Evolutionary conservation across 2,797 vertebrate species (phyloP), one percentile per base, ranked within the genome.

Genomic region (Hephaestus fuliginosus): DNA sequence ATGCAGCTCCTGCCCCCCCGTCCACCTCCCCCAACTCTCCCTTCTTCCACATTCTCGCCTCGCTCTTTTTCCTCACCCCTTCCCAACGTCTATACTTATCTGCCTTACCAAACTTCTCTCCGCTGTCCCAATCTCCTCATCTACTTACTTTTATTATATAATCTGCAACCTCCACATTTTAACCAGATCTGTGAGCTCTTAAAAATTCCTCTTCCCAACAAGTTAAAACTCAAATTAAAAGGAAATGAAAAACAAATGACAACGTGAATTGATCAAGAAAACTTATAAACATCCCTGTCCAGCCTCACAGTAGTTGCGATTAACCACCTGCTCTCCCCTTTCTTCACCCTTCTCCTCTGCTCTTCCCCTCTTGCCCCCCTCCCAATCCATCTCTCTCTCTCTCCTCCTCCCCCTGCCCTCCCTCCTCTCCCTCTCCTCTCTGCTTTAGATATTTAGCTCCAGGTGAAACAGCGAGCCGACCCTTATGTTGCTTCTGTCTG

Each of bases 391-490:
- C 55, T 65, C 66, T 44, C 28, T n/a, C 43, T 44, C 41, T 25
- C 63, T 51, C 52, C 39, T 63, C 56, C 70, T 17, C 22, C 44
- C 33, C 61, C 51, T 28, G 69, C 70, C 76, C 61, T n/a, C 56
- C 79, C 62, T 63, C 91, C 92, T 92, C 94, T 93, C 67, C 77
- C 60, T 66, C 67, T 43, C 49, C 49, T 74, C 64, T 56, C 66
- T 64, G 79, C 81, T 89, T 91, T 83, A 93, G 94, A 95, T 95
- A 94, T 96, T 96, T 97, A 94, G 97, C 97, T 97, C 88, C 97
- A 97, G 97, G 97, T 97, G 94, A 95, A 96, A 96, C 95, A 95
- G 93, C 89, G 91, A 96, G 94, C 94, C 90, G 93, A 95, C 96
- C 85, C 96, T 97, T 96, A 94, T 96, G 96, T 94, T 93, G 91